Conservation (phyloP, 2,888 invertebrate genomes). For the Zaprionus obscuricornis region DNA sequence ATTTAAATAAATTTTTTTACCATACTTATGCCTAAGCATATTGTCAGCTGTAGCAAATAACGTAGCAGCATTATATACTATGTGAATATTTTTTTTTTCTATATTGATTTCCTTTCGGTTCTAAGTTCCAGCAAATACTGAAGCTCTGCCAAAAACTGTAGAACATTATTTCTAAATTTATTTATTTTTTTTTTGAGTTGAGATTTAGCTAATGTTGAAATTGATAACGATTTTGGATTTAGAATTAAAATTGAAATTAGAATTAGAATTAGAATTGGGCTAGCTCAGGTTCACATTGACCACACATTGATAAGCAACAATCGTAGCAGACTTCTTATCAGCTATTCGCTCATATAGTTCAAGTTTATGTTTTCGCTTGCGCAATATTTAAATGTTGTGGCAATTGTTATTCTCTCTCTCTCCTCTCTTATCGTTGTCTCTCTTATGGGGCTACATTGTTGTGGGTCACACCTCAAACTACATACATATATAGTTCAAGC, state of each 20-base stretch:
- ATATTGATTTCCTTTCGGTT: slow-evolving; percentile 38
- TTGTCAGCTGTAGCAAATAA: slow-evolving; percentile 23
- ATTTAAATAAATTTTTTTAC: too few species aligned
- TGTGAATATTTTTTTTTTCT: not conserved
- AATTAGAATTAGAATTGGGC: too few species aligned
- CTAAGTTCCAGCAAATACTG: slow-evolving; percentile 56
- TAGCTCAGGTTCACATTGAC: slow-evolving; percentile 42
- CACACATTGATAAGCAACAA: slow-evolving; percentile 10
- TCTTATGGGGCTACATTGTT: too few species aligned
- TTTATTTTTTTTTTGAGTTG: not conserved
- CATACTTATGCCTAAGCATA: slow-evolving; percentile 27
- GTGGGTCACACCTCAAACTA: slow-evolving; percentile 7
- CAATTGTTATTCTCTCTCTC: slow-evolving; percentile 47
- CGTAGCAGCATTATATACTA: slow-evolving; percentile 34
- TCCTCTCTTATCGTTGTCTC: too few species aligned
- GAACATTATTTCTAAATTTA: slow-evolving; percentile 5
- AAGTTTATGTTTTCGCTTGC: slow-evolving; percentile 57
- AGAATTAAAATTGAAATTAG: too few species aligned
- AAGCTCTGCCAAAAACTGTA: slow-evolving; percentile 46
- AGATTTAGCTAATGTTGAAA: slow-evolving; percentile 64
- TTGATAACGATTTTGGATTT: too few species aligned
- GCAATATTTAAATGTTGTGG: slow-evolving; percentile 39
- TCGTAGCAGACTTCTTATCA: slow-evolving; percentile 35
- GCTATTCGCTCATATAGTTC: slow-evolving; percentile 42
- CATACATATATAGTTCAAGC: too few species aligned